Evolutionary conservation across 2,113 vertebrate species (phyloP).

Genomic region (Rhegmatorhina hoffmannsi): DNA sequence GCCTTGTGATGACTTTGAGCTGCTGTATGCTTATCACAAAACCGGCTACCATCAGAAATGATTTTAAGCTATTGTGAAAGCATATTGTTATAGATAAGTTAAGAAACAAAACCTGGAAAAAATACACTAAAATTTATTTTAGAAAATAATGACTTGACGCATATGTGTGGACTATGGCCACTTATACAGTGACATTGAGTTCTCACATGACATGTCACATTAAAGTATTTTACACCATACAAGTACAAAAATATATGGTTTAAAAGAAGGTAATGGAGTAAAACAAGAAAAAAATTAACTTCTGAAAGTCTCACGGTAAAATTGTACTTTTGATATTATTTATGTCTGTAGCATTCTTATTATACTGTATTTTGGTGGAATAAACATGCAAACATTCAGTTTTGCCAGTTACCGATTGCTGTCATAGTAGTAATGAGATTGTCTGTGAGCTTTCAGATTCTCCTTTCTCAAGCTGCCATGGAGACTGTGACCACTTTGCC

Average conservation of each 20-base stretch:
- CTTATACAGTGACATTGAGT: neutral
- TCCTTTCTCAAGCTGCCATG: neutral
- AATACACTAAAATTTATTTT: neutral
- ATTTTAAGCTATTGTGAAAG: neutral
- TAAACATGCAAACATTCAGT: neutral
- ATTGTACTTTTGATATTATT: neutral
- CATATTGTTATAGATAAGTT: neutral
- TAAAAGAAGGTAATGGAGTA: neutral
- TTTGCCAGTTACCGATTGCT: neutral
- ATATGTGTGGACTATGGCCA: neutral
- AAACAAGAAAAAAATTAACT: neutral
- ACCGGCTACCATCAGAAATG: neutral
- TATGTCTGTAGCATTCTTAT: neutral
- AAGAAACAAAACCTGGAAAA: neutral
- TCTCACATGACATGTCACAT: neutral
- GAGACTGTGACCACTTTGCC: neutral
- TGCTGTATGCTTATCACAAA: neutral
- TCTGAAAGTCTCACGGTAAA: neutral
- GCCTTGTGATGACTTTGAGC: neutral
- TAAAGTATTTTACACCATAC: neutral
- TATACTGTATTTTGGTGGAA: neutral
- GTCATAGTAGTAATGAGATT: neutral
- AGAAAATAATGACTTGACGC: neutral
- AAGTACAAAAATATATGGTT: neutral
- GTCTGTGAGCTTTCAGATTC: neutral